Evolutionary conservation across 2,888 invertebrate genomes (phyloP).

Genomic region (Pristionchus exspectatus): DNA sequence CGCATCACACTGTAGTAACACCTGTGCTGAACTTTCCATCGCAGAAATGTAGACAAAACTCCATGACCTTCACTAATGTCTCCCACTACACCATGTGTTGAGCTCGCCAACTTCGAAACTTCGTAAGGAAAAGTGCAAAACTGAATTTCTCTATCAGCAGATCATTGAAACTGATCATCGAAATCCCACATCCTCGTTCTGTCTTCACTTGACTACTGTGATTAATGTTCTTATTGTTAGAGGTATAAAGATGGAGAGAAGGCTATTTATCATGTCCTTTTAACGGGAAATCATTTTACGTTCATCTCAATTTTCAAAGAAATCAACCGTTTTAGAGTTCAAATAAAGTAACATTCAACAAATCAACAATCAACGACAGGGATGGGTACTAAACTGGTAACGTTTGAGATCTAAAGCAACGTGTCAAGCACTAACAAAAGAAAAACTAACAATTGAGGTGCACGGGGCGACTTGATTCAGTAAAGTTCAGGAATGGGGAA

Average conservation of each 20-base stretch:
- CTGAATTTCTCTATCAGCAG: no score
- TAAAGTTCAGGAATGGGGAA: conserved; percentile 17
- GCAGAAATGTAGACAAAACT: no score
- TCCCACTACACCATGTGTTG: no score
- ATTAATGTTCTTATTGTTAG: no score
- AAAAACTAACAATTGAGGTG: conserved; percentile 38
- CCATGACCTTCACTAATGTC: no score
- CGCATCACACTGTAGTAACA: no score
- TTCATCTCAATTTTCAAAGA: conserved; percentile 38
- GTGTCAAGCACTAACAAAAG: conserved; percentile 44
- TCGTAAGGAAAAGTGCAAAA: no score
- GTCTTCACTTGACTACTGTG: no score
- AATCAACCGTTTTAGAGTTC: conserved; percentile 33
- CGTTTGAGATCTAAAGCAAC: conserved; percentile 35
- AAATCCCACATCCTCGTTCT: no score
- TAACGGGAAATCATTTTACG: conserved; percentile 8
- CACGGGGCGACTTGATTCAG: not conserved
- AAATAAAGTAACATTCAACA: conserved; percentile 38
- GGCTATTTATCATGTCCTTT: conserved; percentile 28
- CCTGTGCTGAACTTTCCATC: no score
- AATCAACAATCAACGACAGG: conserved; percentile 38
- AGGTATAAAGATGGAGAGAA: not conserved
- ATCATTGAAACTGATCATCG: no score
- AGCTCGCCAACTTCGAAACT: no score
- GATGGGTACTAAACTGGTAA: conserved; percentile 39